Conservation (phyloP, 1,140 invertebrate genomes). For the Drosophila kepulauana region DNA sequence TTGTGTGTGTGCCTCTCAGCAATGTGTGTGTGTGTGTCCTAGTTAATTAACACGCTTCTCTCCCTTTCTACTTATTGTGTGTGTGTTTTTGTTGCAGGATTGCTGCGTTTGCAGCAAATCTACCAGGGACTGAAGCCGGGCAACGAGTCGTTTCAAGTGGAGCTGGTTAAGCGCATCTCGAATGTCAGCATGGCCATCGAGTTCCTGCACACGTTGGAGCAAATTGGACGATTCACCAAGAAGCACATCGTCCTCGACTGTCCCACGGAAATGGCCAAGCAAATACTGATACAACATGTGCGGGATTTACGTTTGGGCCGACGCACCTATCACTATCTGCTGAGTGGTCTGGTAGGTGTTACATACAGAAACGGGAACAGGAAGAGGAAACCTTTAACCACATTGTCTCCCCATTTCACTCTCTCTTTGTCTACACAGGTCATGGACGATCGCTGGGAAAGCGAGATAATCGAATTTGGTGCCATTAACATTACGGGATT, state of each 20-base stretch:
- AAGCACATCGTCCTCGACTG: slow-evolving; percentile 97
- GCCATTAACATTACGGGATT: slow-evolving; percentile 99
- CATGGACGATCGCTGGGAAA: slow-evolving; percentile 97
- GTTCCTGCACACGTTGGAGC: slow-evolving; percentile 91
- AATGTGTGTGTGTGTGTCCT: slow-evolving; percentile 10
- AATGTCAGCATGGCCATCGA: slow-evolving; percentile 92
- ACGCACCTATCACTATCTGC: slow-evolving; percentile 95
- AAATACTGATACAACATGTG: slow-evolving; percentile 94
- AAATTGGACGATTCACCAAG: slow-evolving; percentile 91
- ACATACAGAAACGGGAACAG: slow-evolving; percentile 57
- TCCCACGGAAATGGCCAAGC: slow-evolving; percentile 93
- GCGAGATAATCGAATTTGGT: slow-evolving; percentile 95
- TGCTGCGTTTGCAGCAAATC: slow-evolving; percentile 94
- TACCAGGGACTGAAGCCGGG: slow-evolving; percentile 93
- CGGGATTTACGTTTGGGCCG: slow-evolving; percentile 93
- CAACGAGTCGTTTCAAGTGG: slow-evolving; percentile 92
- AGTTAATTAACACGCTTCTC: slow-evolving; percentile 69
- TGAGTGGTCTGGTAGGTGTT: slow-evolving; percentile 93
- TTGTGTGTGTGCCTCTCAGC: slow-evolving; percentile 46
- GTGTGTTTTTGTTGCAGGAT: slow-evolving; percentile 87
- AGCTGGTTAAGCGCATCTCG: slow-evolving; percentile 91
- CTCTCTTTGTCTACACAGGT: slow-evolving; percentile 87
- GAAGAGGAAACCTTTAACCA: slow-evolving; percentile 10
- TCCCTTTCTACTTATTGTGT: slow-evolving; percentile 9
- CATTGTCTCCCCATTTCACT: background rate